Percentiles rank a stretch among this genome's conserved stretches.
These are phyloP conservation scores for Platalea minor DNA, from an alignment of 2,797 vertebrate genomes.

Conservation along the genomic window DNA sequence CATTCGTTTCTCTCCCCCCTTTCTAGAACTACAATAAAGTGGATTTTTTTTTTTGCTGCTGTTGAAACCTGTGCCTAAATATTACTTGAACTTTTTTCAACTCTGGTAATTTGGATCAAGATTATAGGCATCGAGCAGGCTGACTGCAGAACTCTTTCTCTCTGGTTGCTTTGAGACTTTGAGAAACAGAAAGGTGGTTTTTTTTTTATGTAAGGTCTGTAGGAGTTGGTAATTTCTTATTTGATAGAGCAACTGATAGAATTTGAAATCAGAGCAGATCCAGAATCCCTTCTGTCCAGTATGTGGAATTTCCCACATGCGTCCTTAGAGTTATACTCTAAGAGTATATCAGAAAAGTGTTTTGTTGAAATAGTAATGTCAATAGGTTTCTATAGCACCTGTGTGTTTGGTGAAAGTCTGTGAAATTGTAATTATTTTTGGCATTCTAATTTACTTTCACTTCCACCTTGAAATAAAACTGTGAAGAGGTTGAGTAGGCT, in stretches of 20 bases:
- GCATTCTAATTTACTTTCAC: slow-evolving; percentile 34
- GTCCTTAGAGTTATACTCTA: neutral
- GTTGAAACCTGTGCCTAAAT: neutral
- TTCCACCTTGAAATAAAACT: slow-evolving; percentile 34
- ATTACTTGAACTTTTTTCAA: neutral
- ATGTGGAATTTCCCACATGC: neutral
- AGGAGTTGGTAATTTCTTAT: neutral
- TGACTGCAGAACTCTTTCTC: neutral
- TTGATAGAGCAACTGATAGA: neutral
- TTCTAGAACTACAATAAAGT: neutral
- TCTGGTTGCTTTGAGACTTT: neutral
- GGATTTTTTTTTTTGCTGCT: neutral
- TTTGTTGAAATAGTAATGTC: neutral
- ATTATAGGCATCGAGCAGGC: neutral
- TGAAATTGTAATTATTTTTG: slow-evolving; percentile 41
- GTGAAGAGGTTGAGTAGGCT: slow-evolving; percentile 20
- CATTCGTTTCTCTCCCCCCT: neutral
- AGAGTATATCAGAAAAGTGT: neutral
- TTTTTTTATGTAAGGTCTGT: neutral
- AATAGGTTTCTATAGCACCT: neutral
- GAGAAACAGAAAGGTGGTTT: neutral
- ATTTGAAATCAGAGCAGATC: neutral
- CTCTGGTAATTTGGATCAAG: neutral
- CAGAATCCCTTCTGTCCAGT: neutral
- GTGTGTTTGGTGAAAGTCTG: neutral